These are phyloP conservation scores for Epizoanthus scotinus DNA, from an alignment of 92 coral and sea anemone genomes.

Conservation along the genomic window DNA sequence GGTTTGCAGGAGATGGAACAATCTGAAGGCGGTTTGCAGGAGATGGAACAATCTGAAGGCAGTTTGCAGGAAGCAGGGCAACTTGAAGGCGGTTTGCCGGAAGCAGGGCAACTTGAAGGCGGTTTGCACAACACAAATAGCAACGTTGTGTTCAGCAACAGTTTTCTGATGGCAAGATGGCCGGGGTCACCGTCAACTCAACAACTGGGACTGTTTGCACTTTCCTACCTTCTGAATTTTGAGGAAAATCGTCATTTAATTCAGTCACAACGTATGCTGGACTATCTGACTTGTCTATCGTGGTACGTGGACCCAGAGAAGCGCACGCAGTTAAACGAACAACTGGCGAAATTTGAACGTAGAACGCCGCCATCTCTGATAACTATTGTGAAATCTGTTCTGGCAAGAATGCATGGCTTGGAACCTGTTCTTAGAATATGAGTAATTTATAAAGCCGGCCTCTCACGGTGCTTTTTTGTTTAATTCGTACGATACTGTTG, in stretches of 20 bases:
- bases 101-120: no score
- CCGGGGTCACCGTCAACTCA: conserved; percentile 61
- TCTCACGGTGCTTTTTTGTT: no score
- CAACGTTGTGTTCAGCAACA: no score
- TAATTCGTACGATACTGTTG: no score
- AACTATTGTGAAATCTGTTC: conserved; percentile 54
- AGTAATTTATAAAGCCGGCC: no score
- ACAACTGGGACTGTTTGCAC: conserved; percentile 64
- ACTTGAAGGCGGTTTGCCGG: no score
- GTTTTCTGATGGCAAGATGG: conserved; percentile 3
- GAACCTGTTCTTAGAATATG: conserved; percentile 35
- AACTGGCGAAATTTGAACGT: conserved; percentile 16
- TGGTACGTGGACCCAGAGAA: conserved; percentile 49
- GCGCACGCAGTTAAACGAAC: background rate
- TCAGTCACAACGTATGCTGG: conserved; percentile 51
- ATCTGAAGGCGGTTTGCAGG: no score
- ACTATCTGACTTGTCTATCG: conserved; percentile 56
- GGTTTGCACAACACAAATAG: no score
- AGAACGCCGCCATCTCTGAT: conserved; percentile 47
- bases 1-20: no score
- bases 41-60: no score
- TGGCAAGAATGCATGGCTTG: conserved; percentile 55
- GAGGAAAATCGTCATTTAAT: conserved; percentile 48
- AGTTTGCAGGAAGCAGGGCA: no score
- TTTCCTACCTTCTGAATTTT: conserved; percentile 52